These are phyloP conservation scores for Zoanthus solanderi DNA, from an alignment of 92 coral and sea anemone genomes.

Conservation along the genomic window DNA sequence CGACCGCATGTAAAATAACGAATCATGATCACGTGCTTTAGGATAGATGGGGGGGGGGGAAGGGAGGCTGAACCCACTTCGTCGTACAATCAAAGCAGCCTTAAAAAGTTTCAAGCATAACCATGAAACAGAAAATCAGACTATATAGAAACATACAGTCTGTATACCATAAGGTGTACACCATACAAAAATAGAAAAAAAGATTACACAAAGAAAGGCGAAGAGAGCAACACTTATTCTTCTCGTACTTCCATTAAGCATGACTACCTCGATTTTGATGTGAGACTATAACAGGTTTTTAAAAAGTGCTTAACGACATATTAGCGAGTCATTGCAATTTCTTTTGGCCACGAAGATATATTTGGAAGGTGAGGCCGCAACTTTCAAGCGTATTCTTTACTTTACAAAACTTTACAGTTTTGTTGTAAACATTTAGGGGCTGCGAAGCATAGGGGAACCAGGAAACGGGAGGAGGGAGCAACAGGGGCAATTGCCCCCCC, in stretches of 20 bases:
- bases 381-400: constrained; percentile 13
- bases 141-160: constrained; percentile 1
- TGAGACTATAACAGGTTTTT: constrained; percentile 21
- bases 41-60: not conserved
- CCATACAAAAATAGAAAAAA: constrained; percentile 31
- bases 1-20: constrained; percentile 13
- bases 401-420: not conserved
- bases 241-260: constrained; percentile 7
- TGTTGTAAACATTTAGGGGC: constrained; percentile 11
- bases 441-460: not conserved
- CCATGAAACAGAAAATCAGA: constrained; percentile 11
- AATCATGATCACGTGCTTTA: constrained; percentile 23
- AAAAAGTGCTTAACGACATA: constrained; percentile 16
- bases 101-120: constrained; percentile 15
- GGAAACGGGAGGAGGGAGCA: not conserved
- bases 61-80: constrained; percentile 27
- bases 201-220: constrained; percentile 20
- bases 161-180: constrained; percentile 29
- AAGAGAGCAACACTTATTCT: constrained; percentile 22
- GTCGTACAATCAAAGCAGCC: constrained; percentile 15
- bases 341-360: not conserved
- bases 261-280: constrained; percentile 1
- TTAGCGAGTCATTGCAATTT: constrained; percentile 26
- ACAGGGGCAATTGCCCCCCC: constrained; percentile 1
- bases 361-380: not conserved